Evolutionary conservation across 2,888 invertebrate genomes (phyloP).

Genomic region (Chrysolina americana): DNA sequence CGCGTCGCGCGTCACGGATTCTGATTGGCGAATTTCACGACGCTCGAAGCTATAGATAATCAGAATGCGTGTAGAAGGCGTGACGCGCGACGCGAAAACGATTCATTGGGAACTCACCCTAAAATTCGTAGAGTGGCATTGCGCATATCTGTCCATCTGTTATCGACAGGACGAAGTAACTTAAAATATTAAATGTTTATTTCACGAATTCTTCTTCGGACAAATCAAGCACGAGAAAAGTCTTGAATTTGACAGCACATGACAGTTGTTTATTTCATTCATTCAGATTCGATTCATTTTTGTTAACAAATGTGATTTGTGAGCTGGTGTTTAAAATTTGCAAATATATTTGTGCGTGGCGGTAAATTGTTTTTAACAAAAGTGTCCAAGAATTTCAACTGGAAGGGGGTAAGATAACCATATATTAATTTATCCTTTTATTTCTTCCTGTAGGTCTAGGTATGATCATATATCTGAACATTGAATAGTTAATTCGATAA

Average conservation of each 20-base stretch:
- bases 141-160: slow-evolving; percentile 8
- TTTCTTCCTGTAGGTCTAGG: slow-evolving; percentile 29
- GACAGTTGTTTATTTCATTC: slow-evolving; percentile 48
- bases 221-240: slow-evolving; percentile 15
- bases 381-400: not conserved
- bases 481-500: slow-evolving; percentile 19
- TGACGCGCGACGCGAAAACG: too few relatives aligned
- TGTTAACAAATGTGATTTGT: slow-evolving; percentile 37
- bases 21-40: too few relatives aligned
- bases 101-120: too few relatives aligned
- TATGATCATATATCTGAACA: not conserved
- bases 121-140: too few relatives aligned
- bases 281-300: slow-evolving; percentile 34
- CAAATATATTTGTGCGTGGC: slow-evolving; percentile 26
- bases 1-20: too few relatives aligned
- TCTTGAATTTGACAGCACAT: slow-evolving; percentile 42
- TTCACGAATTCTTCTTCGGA: slow-evolving; percentile 1
- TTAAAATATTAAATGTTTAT: not conserved
- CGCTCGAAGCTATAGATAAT: too few relatives aligned
- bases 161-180: slow-evolving; percentile 3
- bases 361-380: not conserved
- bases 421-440: slow-evolving; percentile 3
- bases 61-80: too few relatives aligned
- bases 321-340: slow-evolving; percentile 36
- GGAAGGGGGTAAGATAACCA: slow-evolving; percentile 12